Base-by-base conservation (phyloP, 2,797 vertebrate species). In the Psittacula echo region DNA sequence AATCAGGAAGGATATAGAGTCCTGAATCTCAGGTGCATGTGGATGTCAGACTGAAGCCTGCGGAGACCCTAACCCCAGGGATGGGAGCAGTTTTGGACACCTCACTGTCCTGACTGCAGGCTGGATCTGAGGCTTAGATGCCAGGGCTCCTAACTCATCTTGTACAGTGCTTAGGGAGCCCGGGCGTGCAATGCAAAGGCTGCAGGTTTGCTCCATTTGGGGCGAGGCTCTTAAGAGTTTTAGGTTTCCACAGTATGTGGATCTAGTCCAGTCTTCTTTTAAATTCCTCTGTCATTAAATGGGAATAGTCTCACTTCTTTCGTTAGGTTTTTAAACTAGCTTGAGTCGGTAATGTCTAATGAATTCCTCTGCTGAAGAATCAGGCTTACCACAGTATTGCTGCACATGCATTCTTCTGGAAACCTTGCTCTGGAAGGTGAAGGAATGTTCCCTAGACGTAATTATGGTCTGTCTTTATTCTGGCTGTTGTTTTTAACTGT, bases 121-220 rank as follows among this genome's bases (percentile, higher is more conserved):
- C 56, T 67, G 37, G 12, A 27, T 81, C 27, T 39, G 17, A 50
- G 41, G 10, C 18, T 66, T 45, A 5, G 2, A 1, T 66, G 21
- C 24, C 7, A 12, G 19, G 15, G 41, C n/a, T 67, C 17, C 37
- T 8, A 9, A 20, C 7, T 75, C 5, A 1, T 18, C 45, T 23
- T 2, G 3, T 23, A 37, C 4, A 6, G 47, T 30, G 32, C 26
- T 82, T 62, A 20, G 60, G 47, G 42, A 85, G 26, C 39, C 21
- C 24, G 1, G 30, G 10, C 7, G 5, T 8, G 2, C 5, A 11
- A 1, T 27, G 29, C 21, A 48, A 0, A 0, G 11, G 37, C 32
- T 64, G 30, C 16, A 21, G 30, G 13, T 61, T 45, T 73, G 19
- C 50, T 82, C 11, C 13, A 62, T 1, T 41, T 41, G 22, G 21